These are phyloP conservation scores for Argopecten irradians DNA, from an alignment of 1,140 invertebrate genomes.

Conservation along the genomic window DNA sequence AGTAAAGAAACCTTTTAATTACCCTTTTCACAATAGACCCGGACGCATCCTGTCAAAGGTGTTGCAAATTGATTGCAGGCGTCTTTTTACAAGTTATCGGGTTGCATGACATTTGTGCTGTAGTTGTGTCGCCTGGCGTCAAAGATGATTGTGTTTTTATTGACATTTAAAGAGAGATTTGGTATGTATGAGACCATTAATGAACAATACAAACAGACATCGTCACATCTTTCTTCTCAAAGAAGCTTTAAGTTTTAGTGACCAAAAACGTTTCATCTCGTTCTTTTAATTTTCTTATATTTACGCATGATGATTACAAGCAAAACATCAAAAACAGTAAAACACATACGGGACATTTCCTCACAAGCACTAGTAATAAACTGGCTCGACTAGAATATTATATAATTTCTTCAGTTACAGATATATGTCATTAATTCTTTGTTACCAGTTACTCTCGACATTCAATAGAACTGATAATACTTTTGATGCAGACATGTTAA, in stretches of 20 bases:
- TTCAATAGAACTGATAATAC: too few species aligned
- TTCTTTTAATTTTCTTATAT: background rate
- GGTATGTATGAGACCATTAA: conserved; percentile 12
- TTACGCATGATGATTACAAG: too few species aligned
- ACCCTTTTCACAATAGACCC: background rate
- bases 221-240: background rate
- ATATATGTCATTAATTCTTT: too few species aligned
- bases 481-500: too few species aligned
- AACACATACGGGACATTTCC: too few species aligned
- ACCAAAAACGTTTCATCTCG: background rate
- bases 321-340: background rate
- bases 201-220: background rate
- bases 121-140: background rate
- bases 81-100: conserved; percentile 22
- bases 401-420: too few species aligned
- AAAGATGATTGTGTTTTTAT: background rate
- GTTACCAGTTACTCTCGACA: too few species aligned
- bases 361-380: too few species aligned
- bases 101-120: conserved; percentile 1
- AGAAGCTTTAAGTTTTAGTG: background rate
- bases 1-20: conserved; percentile 18
- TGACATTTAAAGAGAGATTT: background rate
- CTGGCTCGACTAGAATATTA: too few species aligned
- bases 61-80: conserved; percentile 15
- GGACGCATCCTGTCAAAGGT: background rate